Base-by-base conservation (phyloP, 1,140 invertebrate species). In the Atta texana region DNA sequence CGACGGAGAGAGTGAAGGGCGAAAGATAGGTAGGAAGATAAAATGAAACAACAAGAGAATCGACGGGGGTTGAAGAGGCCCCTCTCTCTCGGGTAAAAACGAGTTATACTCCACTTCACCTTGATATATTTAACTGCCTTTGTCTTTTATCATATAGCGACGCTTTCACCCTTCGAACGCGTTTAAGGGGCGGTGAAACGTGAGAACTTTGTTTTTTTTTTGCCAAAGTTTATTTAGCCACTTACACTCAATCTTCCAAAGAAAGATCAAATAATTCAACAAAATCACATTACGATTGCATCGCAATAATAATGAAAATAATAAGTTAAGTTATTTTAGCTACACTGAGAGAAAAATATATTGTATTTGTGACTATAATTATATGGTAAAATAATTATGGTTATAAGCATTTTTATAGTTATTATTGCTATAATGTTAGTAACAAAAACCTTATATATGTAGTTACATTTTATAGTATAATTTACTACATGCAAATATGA, bases 81-180 rank as follows among this genome's bases (percentile, higher is more conserved):
- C 3, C 10, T 84, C 68, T 80, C 64, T 63, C 49, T 84, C n/a
- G 51, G 74, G 82, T 59, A 28, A 78, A 88, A 89, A 78, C 59
- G 55, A 87, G 39, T 76, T 53, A 87, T 74, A 78, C 87, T 87
- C 34, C 78, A 57, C 89, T 89, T 87, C 68, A 75, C 31, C 61
- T 71, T 86, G 69, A 89, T 90, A 89, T 80, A 89, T 89, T 90
- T 80, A 87, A 89, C 85, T 53, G 80, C 69, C 51, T 89, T 89
- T 87, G 85, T 89, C 84, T 85, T 28, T n/a, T 72, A 51, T 74
- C 61, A 61, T 86, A 89, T 64, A 74, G 55, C 61, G 14, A 74
- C 39, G 77, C 80, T 85, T 63, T 81, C 63, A 74, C 51, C 69
- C 88, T 69, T 63, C 61, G 21, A 31, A 31, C 12, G 53, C 68